Conservation (phyloP, 2,797 vertebrate species). For the Mionectes olivaceus region DNA sequence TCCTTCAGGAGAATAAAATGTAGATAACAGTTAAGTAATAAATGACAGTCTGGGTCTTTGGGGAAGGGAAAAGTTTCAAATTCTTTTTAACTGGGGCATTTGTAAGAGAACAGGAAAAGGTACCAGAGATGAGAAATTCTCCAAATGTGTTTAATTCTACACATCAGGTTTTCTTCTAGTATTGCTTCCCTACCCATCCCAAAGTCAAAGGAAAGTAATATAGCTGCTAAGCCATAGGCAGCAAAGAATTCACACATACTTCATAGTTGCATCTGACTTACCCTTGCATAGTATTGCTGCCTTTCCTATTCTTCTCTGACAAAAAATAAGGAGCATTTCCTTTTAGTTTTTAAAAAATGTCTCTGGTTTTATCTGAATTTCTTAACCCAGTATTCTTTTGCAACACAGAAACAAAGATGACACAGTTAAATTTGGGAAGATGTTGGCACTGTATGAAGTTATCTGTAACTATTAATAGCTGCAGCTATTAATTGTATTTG, state of each 20-base stretch:
- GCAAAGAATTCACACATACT: background rate
- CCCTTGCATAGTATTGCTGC: background rate
- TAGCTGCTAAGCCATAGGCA: background rate
- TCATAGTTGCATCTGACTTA: background rate
- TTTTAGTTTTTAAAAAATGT: background rate
- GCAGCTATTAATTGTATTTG: background rate
- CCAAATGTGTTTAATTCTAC: background rate
- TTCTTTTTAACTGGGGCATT: background rate
- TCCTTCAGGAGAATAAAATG: constrained; percentile 15
- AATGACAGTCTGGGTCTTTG: background rate
- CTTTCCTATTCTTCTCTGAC: background rate
- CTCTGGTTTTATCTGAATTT: background rate
- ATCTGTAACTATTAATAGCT: background rate
- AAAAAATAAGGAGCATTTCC: background rate
- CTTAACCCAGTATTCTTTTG: background rate
- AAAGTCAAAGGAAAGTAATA: background rate
- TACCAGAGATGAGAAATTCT: constrained; percentile 14
- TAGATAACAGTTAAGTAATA: background rate
- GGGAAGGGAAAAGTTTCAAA: background rate
- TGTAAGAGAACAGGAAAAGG: background rate
- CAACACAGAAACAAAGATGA: background rate
- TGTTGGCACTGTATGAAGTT: background rate
- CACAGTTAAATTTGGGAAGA: background rate
- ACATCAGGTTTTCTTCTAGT: background rate
- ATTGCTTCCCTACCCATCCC: background rate